Evolutionary conservation across 2,113 vertebrate genomes (phyloP).

Genomic region (Sorex fumeus): DNA sequence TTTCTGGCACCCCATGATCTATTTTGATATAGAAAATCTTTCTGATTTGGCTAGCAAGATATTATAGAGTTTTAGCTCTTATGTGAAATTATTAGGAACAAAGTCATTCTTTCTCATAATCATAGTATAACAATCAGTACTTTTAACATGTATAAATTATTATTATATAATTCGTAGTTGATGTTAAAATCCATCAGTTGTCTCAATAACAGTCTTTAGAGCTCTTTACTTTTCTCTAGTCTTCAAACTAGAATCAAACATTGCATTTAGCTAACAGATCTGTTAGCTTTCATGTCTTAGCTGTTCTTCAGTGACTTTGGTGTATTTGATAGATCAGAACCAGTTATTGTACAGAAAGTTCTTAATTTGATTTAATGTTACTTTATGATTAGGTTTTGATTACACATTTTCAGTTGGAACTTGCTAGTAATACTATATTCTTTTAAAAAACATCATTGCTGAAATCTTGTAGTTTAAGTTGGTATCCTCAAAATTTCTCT

Average conservation of each 20-base stretch:
- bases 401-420: conserved; percentile 30
- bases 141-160: not conserved
- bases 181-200: conserved; percentile 1
- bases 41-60: conserved; percentile 29
- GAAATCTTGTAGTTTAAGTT: not conserved
- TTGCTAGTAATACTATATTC: not conserved
- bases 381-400: not conserved
- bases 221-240: not conserved
- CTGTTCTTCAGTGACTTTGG: not conserved
- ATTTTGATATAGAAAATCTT: conserved; percentile 51
- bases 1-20: not conserved
- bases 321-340: not conserved
- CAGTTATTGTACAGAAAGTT: not conserved
- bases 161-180: not conserved
- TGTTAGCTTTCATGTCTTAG: conserved; percentile 11
- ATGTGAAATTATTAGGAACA: conserved; percentile 43
- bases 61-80: not conserved
- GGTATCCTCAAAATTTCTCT: not conserved
- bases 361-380: conserved; percentile 18
- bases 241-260: not conserved
- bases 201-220: not conserved
- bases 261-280: not conserved
- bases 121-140: not conserved
- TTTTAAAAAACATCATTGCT: not conserved
- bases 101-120: conserved; percentile 20